These are phyloP conservation scores for Rhynchophorus ferrugineus DNA, from an alignment of 1,140 invertebrate genomes.

Conservation along the genomic window DNA sequence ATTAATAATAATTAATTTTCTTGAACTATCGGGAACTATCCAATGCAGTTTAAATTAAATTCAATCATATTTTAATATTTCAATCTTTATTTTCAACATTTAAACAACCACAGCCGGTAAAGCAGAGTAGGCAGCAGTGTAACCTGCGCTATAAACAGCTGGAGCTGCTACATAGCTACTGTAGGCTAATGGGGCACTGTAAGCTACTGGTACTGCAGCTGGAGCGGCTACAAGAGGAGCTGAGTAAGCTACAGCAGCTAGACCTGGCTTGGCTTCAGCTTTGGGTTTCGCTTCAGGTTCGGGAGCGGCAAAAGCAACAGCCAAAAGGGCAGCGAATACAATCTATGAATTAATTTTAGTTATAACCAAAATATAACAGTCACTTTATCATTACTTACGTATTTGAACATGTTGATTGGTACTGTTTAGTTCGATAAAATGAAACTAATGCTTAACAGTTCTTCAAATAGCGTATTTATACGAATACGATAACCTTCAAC, in stretches of 20 bases:
- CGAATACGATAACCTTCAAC: too few relatives aligned
- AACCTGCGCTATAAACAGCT: constrained; percentile 20
- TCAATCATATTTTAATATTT: too few relatives aligned
- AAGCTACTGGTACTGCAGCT: not conserved
- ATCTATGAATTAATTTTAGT: not conserved
- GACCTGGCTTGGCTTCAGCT: constrained; percentile 3
- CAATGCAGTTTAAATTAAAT: too few relatives aligned
- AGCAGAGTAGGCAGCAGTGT: constrained; percentile 10
- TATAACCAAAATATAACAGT: not conserved
- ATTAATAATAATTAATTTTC: too few relatives aligned
- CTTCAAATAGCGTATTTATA: too few relatives aligned
- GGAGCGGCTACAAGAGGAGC: constrained; percentile 2
- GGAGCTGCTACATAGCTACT: constrained; percentile 5
- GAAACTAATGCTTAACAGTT: too few relatives aligned
- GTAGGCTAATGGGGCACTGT: constrained; percentile 2
- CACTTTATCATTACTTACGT: constrained; percentile 8
- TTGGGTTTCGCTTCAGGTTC: constrained; percentile 4
- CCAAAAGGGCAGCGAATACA: constrained; percentile 15
- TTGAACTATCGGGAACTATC: too few relatives aligned
- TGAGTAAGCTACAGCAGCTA: constrained; percentile 8
- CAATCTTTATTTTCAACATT: not conserved
- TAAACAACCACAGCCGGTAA: not conserved
- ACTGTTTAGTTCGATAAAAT: too few relatives aligned
- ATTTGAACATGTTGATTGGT: constrained; percentile 22
- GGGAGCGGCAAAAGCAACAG: constrained; percentile 7